Evolutionary conservation across 2,888 invertebrate genomes (phyloP), one percentile per base, ranked within the genome.

Genomic region (Escarpia spicata): DNA sequence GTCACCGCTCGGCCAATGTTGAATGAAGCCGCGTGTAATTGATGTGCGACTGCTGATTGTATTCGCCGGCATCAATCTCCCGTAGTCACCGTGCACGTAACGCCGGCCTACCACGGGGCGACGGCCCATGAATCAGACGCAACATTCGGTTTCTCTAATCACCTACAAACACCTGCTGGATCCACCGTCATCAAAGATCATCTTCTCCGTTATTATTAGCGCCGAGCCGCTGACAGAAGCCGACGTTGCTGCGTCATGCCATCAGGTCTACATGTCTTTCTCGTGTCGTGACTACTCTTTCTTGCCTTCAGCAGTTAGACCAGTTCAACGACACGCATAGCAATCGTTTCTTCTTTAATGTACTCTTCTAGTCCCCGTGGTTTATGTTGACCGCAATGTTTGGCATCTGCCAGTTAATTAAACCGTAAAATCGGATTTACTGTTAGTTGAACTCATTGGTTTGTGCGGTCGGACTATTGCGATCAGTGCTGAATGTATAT

Each of bases 91-190:
- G 26, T n/a, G 75, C 75, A 75, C 19, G n/a, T n/a, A 75, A 75
- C 19, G 26, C n/a, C 6, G n/a, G n/a, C 75, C 26, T 19, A n/a
- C 26, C 75, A 26, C 26, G 75, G 19, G 75, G 75, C 75, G n/a
- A 26, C 75, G 19, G 37, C 19, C 19, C 75, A 75, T 75, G 75
- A 75, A 75, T 75, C 75, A 75, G n/a, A 6, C 75, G n/a, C 26
- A 75, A 75, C 19, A 75, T 75, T 75, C 75, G 75, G 75, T 26
- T 75, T 75, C 75, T 75, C 75, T 75, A 75, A 75, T 75, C 75
- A 75, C 75, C 19, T 26, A n/a, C 75, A 75, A 75, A 75, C 75
- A 75, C 75, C 75, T 75, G 75, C 75, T 75, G 26, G 75, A 26
- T 6, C 15, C 19, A 26, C 75, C 19, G 75, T n/a, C 3, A 0